Base-by-base conservation (phyloP, 1,140 invertebrate species). In the Saccostrea echinata region DNA sequence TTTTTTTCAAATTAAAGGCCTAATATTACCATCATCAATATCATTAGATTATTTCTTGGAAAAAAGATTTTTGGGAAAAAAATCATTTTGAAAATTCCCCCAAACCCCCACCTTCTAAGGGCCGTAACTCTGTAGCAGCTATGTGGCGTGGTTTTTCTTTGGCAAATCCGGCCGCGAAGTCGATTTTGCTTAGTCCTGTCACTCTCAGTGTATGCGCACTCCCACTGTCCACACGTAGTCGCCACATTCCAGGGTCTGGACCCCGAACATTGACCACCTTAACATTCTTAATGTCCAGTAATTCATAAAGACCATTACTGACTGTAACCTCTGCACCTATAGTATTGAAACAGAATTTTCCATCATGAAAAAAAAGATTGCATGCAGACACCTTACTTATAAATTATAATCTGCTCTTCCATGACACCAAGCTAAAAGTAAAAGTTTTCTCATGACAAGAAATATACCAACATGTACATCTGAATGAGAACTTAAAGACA, bases 91-190 rank as follows among this genome's bases (percentile, higher is more conserved):
- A 35, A 71, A 3, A 84, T 33, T 8, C 33, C 30, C 35, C 33
- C 57, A 82, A 35, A 80, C 11, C 51, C 52, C 83, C 93, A 97
- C 96, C 96, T 95, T 95, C 95, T 11, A 97, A 93, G 30, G 97
- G 97, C 84, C 96, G 94, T 86, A 96, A 95, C 84, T 95, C 95
- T 3, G 96, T 96, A 86, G 96, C 95, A 4, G 93, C 93, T 88
- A 97, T 93, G 76, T 95, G 95, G 3, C 94, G 94, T 6, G 68
- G 12, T 35, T 33, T 27, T 21, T 95, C 91, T 13, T 96, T 95
- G 9, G 97, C 96, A 93, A 97, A 97, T n/a, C 97, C 97, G 88
- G 96, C 96, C 11, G 95, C 94, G 92, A 97, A 97, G 85, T 94
- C 96, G 12, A 97, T 93, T 53, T 95, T 95, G 80, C 97, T 97